Conservation (phyloP, 2,888 invertebrate genomes). For the Caenorhabditis sinica region DNA sequence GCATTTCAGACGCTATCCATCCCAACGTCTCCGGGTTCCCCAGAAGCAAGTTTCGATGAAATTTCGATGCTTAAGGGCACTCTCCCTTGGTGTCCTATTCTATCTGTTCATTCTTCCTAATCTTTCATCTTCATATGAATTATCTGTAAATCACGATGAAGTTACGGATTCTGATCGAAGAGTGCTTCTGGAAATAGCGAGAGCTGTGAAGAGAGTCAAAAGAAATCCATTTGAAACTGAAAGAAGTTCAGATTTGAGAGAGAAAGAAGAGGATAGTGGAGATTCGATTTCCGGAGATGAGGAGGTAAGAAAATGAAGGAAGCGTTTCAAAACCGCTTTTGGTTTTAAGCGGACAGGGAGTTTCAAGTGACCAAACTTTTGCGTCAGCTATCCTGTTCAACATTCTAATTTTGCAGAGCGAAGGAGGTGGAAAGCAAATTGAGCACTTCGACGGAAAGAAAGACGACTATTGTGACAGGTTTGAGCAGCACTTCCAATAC, state of each 20-base stretch:
- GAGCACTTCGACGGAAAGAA: constrained; percentile 51
- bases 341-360: no score
- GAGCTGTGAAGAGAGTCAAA: constrained; percentile 55
- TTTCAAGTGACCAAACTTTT: no score
- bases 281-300: constrained; percentile 29
- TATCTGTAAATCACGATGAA: constrained; percentile 32
- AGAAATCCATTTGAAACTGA: constrained; percentile 44
- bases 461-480: constrained; percentile 69
- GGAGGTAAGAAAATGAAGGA: neutral
- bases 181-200: constrained; percentile 53
- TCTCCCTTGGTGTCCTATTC: constrained; percentile 45
- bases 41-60: constrained; percentile 21
- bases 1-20: neutral
- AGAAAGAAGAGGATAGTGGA: constrained; percentile 49
- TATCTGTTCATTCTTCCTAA: constrained; percentile 5
- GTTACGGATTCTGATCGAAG: constrained; percentile 46
- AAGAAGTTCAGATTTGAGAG: constrained; percentile 51
- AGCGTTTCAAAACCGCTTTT: no score
- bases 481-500: constrained; percentile 71
- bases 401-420: constrained; percentile 22
- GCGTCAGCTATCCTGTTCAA: neutral
- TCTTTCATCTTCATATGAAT: constrained; percentile 5
- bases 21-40: neutral
- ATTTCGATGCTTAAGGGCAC: constrained; percentile 33
- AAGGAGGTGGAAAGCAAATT: constrained; percentile 2